A percentile compares a stretch with the other conserved stretches of the same genome.
Conservation (phyloP, 2,113 vertebrate species). For the Cacatua alba region DNA sequence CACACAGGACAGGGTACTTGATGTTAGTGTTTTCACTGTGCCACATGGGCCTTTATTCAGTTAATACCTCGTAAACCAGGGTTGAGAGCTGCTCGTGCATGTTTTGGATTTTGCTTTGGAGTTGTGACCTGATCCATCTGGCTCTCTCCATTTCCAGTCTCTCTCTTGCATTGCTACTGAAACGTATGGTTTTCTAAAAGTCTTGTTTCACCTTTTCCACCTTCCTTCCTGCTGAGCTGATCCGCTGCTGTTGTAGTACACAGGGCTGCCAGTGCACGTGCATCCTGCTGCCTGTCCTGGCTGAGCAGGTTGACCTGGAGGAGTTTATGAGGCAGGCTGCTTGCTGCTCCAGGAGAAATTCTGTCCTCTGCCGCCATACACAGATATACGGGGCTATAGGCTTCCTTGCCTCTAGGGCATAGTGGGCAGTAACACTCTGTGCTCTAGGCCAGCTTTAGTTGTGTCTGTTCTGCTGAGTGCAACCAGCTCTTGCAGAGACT, state of each 20-base stretch:
- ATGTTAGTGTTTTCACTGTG: background rate
- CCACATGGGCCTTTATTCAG: background rate
- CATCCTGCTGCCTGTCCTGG: background rate
- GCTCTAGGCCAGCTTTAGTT: slow-evolving; percentile 1
- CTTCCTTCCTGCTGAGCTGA: background rate
- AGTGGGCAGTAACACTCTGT: background rate
- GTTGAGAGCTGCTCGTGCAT: background rate
- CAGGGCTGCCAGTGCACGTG: background rate
- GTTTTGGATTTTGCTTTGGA: background rate
- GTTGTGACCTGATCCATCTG: background rate
- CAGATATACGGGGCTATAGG: background rate
- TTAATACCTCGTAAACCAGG: background rate
- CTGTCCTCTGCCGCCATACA: background rate
- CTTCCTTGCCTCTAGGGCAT: background rate
- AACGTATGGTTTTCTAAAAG: background rate
- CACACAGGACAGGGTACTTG: background rate
- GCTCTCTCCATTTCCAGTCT: background rate
- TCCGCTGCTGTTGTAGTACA: background rate
- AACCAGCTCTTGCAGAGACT: background rate
- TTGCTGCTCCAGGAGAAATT: background rate
- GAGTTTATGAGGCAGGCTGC: background rate
- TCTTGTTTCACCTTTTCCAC: background rate
- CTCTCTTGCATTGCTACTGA: background rate
- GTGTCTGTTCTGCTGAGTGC: background rate
- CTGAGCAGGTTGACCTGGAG: background rate